These are phyloP conservation scores for Acropora tenuis DNA, from an alignment of 64 coral and sea anemone genomes.

Conservation along the genomic window DNA sequence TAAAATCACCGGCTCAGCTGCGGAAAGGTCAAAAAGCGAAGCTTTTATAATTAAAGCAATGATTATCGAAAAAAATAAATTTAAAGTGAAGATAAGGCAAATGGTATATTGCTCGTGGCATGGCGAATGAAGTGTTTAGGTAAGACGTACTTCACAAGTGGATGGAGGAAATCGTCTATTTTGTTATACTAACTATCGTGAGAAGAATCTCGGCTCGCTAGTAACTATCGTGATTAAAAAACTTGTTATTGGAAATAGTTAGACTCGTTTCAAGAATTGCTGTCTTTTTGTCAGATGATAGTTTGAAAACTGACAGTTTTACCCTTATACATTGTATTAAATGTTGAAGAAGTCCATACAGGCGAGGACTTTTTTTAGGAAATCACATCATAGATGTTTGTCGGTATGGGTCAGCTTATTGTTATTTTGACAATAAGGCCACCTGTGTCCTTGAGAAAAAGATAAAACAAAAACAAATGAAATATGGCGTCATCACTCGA, in stretches of 20 bases:
- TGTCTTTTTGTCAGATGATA: neutral
- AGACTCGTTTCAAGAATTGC: neutral
- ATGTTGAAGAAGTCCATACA: neutral
- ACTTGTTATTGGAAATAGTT: neutral
- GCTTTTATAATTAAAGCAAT: neutral
- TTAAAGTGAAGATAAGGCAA: neutral
- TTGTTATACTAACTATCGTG: too few relatives aligned
- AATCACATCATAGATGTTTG: neutral
- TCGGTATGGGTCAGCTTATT: neutral
- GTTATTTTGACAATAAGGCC: neutral
- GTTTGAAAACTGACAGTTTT: neutral
- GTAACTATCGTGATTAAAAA: neutral
- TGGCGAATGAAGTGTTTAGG: too few relatives aligned
- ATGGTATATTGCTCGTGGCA: neutral
- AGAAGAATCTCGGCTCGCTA: too few relatives aligned
- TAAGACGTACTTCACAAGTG: too few relatives aligned
- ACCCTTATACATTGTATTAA: neutral
- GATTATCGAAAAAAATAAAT: neutral
- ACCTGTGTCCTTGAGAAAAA: neutral
- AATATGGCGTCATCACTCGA: slow-evolving; percentile 25
- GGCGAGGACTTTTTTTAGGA: neutral
- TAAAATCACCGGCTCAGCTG: too few relatives aligned
- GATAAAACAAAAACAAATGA: neutral
- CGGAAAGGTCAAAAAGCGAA: neutral
- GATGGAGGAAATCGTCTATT: too few relatives aligned